Conservation (phyloP, 30 jellyfish, hydroid and myxozoan genomes). For the Pelagia noctiluca region DNA sequence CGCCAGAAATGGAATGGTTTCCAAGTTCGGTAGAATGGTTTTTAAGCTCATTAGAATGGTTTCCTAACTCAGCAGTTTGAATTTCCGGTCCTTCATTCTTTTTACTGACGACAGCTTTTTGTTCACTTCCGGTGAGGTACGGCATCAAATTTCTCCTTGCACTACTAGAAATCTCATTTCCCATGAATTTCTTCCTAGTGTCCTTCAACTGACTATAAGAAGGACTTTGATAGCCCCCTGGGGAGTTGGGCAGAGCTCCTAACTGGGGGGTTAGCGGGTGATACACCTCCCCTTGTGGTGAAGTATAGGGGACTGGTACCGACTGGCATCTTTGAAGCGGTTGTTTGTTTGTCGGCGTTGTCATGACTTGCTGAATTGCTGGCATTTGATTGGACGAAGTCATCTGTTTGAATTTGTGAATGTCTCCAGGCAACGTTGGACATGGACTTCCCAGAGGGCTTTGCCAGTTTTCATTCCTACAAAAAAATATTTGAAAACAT, state of each 20-base stretch:
- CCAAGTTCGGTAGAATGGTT: too few species aligned
- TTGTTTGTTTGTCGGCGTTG: conserved; percentile 42
- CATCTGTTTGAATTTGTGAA: conserved; percentile 33
- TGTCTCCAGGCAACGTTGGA: not conserved
- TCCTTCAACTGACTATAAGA: conserved; percentile 37
- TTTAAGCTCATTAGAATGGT: not conserved
- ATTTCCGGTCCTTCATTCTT: not conserved
- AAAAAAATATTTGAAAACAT: not conserved
- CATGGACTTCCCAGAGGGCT: conserved; percentile 26
- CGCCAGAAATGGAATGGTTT: too few species aligned
- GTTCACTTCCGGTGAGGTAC: conserved; percentile 30
- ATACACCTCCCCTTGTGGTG: conserved; percentile 54
- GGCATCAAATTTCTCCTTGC: conserved; percentile 65
- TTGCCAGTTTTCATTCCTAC: conserved; percentile 38
- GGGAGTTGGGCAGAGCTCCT: conserved; percentile 22
- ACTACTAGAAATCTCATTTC: conserved; percentile 20
- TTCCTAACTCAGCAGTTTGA: not conserved
- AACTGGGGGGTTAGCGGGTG: conserved; percentile 83
- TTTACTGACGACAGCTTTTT: not conserved
- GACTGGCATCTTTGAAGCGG: conserved; percentile 79
- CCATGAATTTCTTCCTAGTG: conserved; percentile 26
- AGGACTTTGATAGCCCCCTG: conserved; percentile 8
- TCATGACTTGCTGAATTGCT: conserved; percentile 35
- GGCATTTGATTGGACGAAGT: conserved; percentile 43
- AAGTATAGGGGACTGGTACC: conserved; percentile 64